Conservation (phyloP, 2,797 vertebrate species). For the Scomberomorus guttatus region DNA sequence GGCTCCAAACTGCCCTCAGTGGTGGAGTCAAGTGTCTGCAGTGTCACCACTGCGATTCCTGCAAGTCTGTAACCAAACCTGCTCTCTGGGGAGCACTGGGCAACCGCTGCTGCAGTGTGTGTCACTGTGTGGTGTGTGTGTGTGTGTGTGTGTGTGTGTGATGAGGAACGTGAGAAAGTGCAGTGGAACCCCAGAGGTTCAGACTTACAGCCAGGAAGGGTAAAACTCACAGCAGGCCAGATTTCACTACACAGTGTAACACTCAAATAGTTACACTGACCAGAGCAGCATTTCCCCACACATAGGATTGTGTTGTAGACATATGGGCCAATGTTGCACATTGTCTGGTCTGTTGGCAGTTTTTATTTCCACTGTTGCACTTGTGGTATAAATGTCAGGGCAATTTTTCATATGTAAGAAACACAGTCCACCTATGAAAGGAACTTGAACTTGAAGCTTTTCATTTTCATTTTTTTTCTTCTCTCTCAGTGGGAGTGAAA, state of each 20-base stretch:
- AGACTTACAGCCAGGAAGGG: conserved; percentile 27
- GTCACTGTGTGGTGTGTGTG: conserved; percentile 29
- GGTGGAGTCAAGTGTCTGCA: conserved; percentile 65
- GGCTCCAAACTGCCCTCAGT: conserved; percentile 46
- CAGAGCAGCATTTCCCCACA: conserved; percentile 27
- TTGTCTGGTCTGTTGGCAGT: conserved; percentile 21
- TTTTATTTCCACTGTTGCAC: conserved; percentile 28
- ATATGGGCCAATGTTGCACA: conserved; percentile 1
- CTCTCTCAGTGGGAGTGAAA: neutral
- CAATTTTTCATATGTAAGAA: conserved; percentile 10
- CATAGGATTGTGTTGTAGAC: conserved; percentile 10
- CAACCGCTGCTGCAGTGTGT: conserved; percentile 52
- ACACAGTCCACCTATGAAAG: conserved; percentile 30
- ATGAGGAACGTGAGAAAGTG: conserved; percentile 61
- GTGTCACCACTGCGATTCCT: conserved; percentile 61
- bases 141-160: conserved; percentile 19
- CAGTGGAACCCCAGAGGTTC: conserved; percentile 37
- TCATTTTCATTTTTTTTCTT: neutral
- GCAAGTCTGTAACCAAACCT: conserved; percentile 60
- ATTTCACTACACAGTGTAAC: conserved; percentile 15
- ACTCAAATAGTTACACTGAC: conserved; percentile 34
- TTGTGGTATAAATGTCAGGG: conserved; percentile 36
- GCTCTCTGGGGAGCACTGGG: conserved; percentile 53
- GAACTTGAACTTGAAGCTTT: neutral
- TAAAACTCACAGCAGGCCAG: conserved; percentile 39